Conservation (phyloP, 2,797 vertebrate genomes). For the Sitta carolinensis region DNA sequence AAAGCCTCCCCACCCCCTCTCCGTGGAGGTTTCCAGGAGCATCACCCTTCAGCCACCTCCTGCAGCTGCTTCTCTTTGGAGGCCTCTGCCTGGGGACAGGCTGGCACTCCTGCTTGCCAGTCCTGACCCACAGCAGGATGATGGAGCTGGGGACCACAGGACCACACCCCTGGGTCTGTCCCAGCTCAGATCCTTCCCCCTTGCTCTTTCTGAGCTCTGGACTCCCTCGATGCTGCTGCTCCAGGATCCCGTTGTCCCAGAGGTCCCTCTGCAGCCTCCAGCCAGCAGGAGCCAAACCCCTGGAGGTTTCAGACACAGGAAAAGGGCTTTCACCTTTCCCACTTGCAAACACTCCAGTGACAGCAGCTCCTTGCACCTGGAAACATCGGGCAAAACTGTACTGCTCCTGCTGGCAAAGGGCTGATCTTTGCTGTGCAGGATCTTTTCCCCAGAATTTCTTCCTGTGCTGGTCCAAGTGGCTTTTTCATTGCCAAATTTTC, state of each 20-base stretch:
- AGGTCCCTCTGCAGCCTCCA: not conserved
- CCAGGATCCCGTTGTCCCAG: not conserved
- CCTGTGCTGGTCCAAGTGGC: not conserved
- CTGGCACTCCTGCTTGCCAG: not conserved
- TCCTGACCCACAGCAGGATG: not conserved
- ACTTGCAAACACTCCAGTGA: not conserved
- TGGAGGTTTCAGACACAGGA: not conserved
- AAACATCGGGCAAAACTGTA: not conserved
- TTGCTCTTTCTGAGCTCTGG: rapidly evolving
- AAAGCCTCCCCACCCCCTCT: not conserved
- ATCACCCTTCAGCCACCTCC: not conserved
- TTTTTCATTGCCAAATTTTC: not conserved
- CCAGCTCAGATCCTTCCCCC: not conserved
- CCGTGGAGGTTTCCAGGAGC: not conserved
- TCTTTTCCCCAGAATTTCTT: not conserved
- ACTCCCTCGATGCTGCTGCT: rapidly evolving
- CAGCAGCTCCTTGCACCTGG: not conserved
- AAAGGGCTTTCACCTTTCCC: not conserved
- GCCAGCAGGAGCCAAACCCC: not conserved
- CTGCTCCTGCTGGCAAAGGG: not conserved
- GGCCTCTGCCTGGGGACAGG: not conserved
- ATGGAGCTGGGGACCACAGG: not conserved
- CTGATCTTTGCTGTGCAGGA: not conserved
- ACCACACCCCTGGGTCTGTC: not conserved
- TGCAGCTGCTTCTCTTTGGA: not conserved